Percentiles rank a stretch among this genome's conserved stretches.
These are phyloP conservation scores for Amiota communis DNA, from an alignment of 2,888 invertebrate species.

Conservation along the genomic window DNA sequence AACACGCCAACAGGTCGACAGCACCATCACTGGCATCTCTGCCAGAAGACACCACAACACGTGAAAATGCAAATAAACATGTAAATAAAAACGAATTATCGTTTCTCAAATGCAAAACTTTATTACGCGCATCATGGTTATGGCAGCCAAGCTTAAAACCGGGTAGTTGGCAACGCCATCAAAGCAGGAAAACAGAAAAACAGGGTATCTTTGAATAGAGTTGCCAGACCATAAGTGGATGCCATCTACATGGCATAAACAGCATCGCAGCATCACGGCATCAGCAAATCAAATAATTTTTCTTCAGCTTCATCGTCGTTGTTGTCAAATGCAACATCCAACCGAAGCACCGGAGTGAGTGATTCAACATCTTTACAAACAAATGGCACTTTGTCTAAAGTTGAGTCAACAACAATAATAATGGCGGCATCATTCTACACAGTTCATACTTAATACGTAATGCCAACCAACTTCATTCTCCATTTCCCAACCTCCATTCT, in stretches of 20 bases:
- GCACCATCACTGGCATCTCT: too few species aligned
- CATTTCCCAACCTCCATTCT: too few species aligned
- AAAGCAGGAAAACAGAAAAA: too few species aligned
- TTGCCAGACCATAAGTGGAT: not conserved
- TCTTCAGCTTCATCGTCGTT: not conserved
- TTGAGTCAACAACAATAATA: slow-evolving; percentile 27
- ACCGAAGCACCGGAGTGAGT: not conserved
- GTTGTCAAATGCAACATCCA: not conserved
- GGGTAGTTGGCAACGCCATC: not conserved
- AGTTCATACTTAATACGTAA: not conserved
- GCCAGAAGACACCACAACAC: not conserved
- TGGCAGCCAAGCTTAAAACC: not conserved
- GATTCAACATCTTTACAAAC: slow-evolving; percentile 14
- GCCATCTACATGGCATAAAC: slow-evolving; percentile 9
- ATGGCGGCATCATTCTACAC: slow-evolving; percentile 32
- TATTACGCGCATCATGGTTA: slow-evolving; percentile 26
- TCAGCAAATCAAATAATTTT: too few species aligned
- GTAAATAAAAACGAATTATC: slow-evolving; percentile 21
- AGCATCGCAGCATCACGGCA: slow-evolving; percentile 6
- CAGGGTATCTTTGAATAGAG: not conserved
- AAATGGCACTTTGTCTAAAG: slow-evolving; percentile 25
- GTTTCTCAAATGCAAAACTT: slow-evolving; percentile 21
- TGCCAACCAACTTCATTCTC: too few species aligned
- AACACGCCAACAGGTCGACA: too few species aligned
- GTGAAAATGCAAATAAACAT: not conserved